Percentiles rank a stretch among this genome's conserved stretches.
These are phyloP conservation scores for Chaetodon auriga DNA, from an alignment of 2,113 vertebrate genomes.

Conservation along the genomic window DNA sequence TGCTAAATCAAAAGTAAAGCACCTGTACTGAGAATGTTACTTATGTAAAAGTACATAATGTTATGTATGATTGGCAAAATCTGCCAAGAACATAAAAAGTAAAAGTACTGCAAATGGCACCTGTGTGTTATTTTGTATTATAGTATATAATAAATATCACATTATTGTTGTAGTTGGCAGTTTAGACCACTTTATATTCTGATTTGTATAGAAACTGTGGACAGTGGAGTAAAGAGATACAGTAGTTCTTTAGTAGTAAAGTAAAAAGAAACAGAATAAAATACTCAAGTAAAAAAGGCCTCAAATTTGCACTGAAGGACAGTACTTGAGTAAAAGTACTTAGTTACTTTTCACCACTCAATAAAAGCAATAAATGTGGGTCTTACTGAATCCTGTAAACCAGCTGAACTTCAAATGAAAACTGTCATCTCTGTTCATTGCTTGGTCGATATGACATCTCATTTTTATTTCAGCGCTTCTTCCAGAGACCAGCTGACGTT, in stretches of 20 bases:
- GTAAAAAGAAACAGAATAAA: neutral
- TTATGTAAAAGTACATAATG: too few species aligned
- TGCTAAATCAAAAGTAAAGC: neutral
- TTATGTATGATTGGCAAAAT: too few species aligned
- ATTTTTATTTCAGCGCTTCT: too few species aligned
- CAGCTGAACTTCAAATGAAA: neutral
- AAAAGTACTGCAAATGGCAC: neutral
- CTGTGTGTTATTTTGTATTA: neutral
- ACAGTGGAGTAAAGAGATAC: neutral
- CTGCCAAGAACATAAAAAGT: neutral
- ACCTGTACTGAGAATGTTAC: neutral
- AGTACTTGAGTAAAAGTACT: neutral
- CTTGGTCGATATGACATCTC: neutral
- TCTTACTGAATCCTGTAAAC: neutral
- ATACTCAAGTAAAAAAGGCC: neutral
- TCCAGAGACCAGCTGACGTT: neutral
- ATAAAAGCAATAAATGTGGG: neutral
- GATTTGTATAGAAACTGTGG: neutral
- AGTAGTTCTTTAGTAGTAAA: too few species aligned
- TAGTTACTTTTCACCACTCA: neutral
- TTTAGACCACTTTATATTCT: neutral
- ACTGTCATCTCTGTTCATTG: neutral
- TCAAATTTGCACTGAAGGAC: neutral
- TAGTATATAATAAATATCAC: neutral
- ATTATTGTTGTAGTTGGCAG: neutral